These are phyloP conservation scores for Bryconaethiops microstoma DNA, from an alignment of 2,797 vertebrate genomes.

Conservation along the genomic window DNA sequence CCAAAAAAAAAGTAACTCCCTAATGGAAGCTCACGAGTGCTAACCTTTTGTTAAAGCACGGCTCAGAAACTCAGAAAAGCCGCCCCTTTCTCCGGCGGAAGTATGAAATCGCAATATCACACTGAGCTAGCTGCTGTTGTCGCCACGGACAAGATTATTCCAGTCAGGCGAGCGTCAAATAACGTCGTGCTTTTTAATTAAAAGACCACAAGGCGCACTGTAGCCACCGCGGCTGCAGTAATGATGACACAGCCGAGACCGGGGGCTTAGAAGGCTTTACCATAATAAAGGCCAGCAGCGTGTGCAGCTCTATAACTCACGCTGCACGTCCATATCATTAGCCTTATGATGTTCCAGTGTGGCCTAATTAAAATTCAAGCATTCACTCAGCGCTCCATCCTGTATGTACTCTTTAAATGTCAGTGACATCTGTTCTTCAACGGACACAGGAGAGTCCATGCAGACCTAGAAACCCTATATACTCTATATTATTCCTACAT, in stretches of 20 bases:
- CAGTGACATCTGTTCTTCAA: neutral
- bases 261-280: neutral
- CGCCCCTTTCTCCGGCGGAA: neutral
- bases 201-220: slow-evolving; percentile 12
- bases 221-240: slow-evolving; percentile 2
- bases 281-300: slow-evolving; percentile 19
- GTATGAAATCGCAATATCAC: slow-evolving; percentile 51
- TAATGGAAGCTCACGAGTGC: slow-evolving; percentile 67
- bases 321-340: neutral
- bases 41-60: slow-evolving; percentile 70
- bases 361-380: slow-evolving; percentile 10
- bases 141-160: slow-evolving; percentile 38
- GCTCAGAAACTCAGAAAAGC: neutral
- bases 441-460: neutral
- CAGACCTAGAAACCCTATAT: no score
- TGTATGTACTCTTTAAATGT: neutral
- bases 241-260: neutral
- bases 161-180: slow-evolving; percentile 16
- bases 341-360: neutral
- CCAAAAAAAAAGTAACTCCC: slow-evolving; percentile 39
- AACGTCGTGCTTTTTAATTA: slow-evolving; percentile 47
- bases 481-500: no score
- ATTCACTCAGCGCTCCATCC: neutral
- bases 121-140: neutral
- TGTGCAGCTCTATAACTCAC: neutral